Conservation (phyloP, 1,140 invertebrate species). For the Condylostylus longicornis region DNA sequence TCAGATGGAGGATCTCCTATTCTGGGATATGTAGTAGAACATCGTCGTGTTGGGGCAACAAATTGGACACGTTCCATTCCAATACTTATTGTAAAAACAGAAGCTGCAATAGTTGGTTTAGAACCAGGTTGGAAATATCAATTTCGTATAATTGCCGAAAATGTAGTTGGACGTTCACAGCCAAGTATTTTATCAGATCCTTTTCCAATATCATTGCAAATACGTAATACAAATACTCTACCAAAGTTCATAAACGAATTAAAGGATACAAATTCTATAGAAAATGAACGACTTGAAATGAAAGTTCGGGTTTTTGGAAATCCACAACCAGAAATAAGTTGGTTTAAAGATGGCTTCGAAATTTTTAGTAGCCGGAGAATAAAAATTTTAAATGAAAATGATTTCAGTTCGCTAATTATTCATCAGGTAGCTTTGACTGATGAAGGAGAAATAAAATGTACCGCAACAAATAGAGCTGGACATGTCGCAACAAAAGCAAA, state of each 20-base stretch:
- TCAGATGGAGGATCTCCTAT: slow-evolving; percentile 81
- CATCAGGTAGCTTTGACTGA: slow-evolving; percentile 61
- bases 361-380: slow-evolving; percentile 68
- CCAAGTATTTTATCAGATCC: slow-evolving; percentile 63
- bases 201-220: slow-evolving; percentile 55
- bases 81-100: slow-evolving; percentile 47
- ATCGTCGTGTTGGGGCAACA: slow-evolving; percentile 55
- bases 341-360: slow-evolving; percentile 82
- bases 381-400: slow-evolving; percentile 58
- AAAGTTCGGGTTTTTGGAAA: slow-evolving; percentile 64
- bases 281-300: slow-evolving; percentile 72
- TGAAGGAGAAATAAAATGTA: slow-evolving; percentile 77
- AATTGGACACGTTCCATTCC: slow-evolving; percentile 64
- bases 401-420: slow-evolving; percentile 63
- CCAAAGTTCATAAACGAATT: slow-evolving; percentile 53
- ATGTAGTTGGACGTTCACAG: slow-evolving; percentile 64
- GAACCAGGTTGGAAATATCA: slow-evolving; percentile 78
- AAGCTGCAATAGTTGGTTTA: slow-evolving; percentile 58
- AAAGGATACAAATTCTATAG: slow-evolving; percentile 47
- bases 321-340: slow-evolving; percentile 74
- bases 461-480: slow-evolving; percentile 67
- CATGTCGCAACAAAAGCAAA: slow-evolving; percentile 57
- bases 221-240: slow-evolving; percentile 44
- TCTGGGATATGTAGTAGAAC: slow-evolving; percentile 67
- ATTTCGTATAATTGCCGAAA: slow-evolving; percentile 77